Evolutionary conservation across 64 coral and sea anemone genomes (phyloP).

Genomic region (Dendrophyllia cribrosa): DNA sequence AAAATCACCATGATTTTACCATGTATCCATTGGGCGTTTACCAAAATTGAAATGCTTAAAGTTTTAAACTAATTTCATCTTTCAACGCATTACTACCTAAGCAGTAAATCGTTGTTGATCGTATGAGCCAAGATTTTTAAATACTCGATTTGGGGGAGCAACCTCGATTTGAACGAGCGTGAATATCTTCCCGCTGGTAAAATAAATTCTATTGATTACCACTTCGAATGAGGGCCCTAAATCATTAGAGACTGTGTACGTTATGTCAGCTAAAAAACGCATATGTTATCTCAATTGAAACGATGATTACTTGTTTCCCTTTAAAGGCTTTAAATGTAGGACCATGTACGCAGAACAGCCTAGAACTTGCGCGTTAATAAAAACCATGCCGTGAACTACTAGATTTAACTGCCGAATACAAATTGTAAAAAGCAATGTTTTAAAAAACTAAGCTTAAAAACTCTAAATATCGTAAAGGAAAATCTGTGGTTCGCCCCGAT

Average conservation of each 20-base stretch:
- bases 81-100: slow-evolving; percentile 18
- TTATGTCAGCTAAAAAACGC: not conserved
- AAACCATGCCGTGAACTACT: too few relatives aligned
- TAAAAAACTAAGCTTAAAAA: too few relatives aligned
- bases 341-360: not conserved
- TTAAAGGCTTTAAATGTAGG: not conserved
- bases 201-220: slow-evolving; percentile 14
- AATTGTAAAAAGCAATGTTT: too few relatives aligned
- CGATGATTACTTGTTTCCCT: not conserved
- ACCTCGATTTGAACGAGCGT: not conserved
- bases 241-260: not conserved
- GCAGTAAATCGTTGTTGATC: not conserved
- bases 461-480: too few relatives aligned
- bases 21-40: not conserved
- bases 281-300: not conserved
- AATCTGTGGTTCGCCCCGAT: too few relatives aligned
- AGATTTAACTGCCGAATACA: too few relatives aligned
- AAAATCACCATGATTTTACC: too few relatives aligned
- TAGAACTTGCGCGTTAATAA: not conserved
- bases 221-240: not conserved
- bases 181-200: not conserved
- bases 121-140: not conserved
- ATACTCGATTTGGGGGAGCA: not conserved
- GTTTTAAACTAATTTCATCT: not conserved
- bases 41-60: not conserved